phyloP scores from a whole-genome alignment of 2,113 vertebrate species.

The Datnioides undecimradiatus region DNA sequence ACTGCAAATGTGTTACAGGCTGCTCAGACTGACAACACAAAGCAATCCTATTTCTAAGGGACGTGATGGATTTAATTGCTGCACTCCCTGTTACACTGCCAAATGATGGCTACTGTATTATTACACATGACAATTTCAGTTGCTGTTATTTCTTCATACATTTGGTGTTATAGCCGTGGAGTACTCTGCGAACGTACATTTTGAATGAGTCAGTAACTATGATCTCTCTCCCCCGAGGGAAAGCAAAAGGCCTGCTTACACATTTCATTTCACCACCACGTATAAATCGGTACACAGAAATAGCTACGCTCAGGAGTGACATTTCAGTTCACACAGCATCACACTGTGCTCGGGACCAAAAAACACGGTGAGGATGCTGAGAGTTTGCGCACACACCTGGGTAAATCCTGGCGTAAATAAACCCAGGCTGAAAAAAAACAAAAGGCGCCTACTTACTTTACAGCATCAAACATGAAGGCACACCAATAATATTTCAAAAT shows the following conservation, averaged over 20 bases:
- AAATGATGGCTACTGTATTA: neutral
- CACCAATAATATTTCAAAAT: neutral
- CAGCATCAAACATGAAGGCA: neutral
- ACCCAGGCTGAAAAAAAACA: neutral
- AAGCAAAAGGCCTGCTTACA: constrained; percentile 23
- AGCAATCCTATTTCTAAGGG: constrained; percentile 16
- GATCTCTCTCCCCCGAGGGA: neutral
- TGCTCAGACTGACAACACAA: constrained; percentile 23
- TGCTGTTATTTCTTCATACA: neutral
- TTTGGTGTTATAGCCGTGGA: neutral
- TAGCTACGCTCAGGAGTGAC: constrained; percentile 3
- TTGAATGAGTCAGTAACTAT: constrained; percentile 4
- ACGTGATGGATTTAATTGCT: neutral
- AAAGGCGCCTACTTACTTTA: neutral
- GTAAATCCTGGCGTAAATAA: neutral
- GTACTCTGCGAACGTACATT: constrained; percentile 1
- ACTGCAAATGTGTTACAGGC: constrained; percentile 44
- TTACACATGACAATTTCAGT: neutral
- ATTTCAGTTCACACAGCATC: constrained; percentile 16
- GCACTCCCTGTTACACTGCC: neutral
- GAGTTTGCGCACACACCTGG: neutral
- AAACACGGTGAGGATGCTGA: neutral
- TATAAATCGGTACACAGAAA: constrained; percentile 27
- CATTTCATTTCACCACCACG: constrained; percentile 12
- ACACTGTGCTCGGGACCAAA: neutral